A percentile compares a stretch with the other conserved stretches of the same genome.
Conservation (phyloP, 2,888 invertebrate species). For the Octodonta nipae region DNA sequence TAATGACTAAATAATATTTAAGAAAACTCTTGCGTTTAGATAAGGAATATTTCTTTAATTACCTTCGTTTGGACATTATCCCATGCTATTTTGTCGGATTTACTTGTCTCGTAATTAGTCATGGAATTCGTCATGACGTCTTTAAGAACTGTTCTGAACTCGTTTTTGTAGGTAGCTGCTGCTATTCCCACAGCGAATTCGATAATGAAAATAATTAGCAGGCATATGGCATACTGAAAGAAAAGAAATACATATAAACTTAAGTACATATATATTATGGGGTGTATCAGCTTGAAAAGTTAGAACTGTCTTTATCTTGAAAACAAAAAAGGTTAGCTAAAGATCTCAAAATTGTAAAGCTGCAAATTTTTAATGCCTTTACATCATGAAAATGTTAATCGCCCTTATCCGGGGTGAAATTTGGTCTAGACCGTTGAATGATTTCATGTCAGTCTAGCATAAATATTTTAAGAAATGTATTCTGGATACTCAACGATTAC, state of each 20-base stretch:
- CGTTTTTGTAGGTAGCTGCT: conserved; percentile 63
- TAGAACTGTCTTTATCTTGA: no score
- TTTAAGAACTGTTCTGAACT: conserved; percentile 55
- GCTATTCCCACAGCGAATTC: conserved; percentile 80
- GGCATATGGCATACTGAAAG: conserved; percentile 61
- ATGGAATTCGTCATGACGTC: conserved; percentile 51
- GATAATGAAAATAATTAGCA: conserved; percentile 67
- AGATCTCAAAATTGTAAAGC: no score
- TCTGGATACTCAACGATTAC: no score
- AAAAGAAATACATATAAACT: conserved; percentile 6
- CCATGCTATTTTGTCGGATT: conserved; percentile 53
- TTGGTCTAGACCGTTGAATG: no score
- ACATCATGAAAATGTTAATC: no score
- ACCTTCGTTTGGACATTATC: conserved; percentile 61
- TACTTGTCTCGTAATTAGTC: conserved; percentile 42
- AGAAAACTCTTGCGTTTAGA: not conserved
- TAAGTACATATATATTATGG: no score
- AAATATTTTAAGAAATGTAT: no score
- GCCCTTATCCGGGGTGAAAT: no score
- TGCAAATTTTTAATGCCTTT: no score
- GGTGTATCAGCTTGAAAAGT: no score
- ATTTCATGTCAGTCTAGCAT: no score
- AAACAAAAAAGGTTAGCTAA: no score
- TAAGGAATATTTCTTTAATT: conserved; percentile 7
- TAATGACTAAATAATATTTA: not conserved